Evolutionary conservation across 2,888 invertebrate species (phyloP).

Genomic region (Erpobdella octoculata): DNA sequence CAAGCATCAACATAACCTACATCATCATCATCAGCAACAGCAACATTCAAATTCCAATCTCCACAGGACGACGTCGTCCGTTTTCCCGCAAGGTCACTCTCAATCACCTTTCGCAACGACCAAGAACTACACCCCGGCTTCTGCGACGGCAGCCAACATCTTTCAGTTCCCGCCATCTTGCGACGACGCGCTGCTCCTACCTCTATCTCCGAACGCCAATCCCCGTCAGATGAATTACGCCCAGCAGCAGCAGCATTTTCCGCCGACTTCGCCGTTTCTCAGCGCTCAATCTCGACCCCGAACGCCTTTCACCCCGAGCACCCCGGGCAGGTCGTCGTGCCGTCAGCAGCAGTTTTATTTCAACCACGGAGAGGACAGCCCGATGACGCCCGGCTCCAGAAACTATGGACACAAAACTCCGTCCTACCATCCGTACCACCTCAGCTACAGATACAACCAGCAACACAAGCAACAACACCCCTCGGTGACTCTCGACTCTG

Average conservation of each 20-base stretch:
- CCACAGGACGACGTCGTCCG: conserved; percentile 11
- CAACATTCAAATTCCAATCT: too few relatives aligned
- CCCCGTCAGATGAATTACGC: too few relatives aligned
- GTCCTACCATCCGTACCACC: conserved; percentile 11
- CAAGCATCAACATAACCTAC: conserved; percentile 18
- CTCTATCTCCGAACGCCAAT: neutral
- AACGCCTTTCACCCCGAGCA: conserved; percentile 31
- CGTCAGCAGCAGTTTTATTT: conserved; percentile 4
- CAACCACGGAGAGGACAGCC: conserved; percentile 13
- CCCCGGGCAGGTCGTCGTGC: conserved; percentile 15
- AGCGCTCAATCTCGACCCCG: conserved; percentile 26
- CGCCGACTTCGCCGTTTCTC: conserved; percentile 15
- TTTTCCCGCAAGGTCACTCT: conserved; percentile 6
- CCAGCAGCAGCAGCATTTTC: neutral
- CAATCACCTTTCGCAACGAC: conserved; percentile 20
- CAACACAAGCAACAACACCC: conserved; percentile 14
- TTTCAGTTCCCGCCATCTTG: conserved; percentile 23
- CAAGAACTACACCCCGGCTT: conserved; percentile 53
- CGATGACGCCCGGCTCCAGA: neutral
- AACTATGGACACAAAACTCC: neutral
- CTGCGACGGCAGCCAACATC: conserved; percentile 48
- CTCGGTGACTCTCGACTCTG: too few relatives aligned
- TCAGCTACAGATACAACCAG: neutral
- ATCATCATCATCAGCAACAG: too few relatives aligned
- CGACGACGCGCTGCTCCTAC: neutral